phyloP scores from a whole-genome alignment of 1,140 invertebrate species.

The Grapholita molesta region DNA sequence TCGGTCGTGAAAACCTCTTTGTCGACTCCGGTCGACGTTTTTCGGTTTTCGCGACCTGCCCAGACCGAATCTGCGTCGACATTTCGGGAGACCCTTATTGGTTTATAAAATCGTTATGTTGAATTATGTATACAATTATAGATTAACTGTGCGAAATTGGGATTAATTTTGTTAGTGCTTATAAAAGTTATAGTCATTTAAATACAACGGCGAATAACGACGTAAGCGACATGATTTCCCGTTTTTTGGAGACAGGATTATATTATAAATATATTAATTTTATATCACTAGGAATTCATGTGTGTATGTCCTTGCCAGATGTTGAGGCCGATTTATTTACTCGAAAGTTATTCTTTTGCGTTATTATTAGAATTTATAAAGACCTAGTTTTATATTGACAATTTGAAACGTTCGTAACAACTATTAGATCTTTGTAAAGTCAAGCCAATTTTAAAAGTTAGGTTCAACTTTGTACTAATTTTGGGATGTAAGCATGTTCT shows the following conservation, averaged over 20 bases:
- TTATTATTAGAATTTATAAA: not conserved
- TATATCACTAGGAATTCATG: not conserved
- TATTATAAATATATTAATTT: not conserved
- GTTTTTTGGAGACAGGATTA: not conserved
- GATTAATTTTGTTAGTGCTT: not conserved
- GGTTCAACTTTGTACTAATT: not conserved
- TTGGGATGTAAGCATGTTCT: not conserved
- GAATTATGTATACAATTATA: slow-evolving; percentile 11
- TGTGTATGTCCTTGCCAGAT: slow-evolving; percentile 34
- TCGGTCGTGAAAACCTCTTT: too few relatives aligned
- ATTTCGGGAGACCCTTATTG: too few relatives aligned
- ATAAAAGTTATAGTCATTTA: not conserved
- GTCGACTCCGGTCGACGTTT: too few relatives aligned
- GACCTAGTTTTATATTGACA: not conserved
- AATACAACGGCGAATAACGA: not conserved
- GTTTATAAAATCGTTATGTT: slow-evolving; percentile 10
- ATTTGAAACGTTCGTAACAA: not conserved
- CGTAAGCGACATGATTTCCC: not conserved
- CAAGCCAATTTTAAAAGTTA: not conserved
- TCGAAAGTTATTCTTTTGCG: slow-evolving; percentile 7
- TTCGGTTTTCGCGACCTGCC: too few relatives aligned
- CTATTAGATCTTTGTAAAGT: not conserved
- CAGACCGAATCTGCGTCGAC: too few relatives aligned
- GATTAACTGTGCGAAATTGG: not conserved
- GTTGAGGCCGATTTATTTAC: slow-evolving; percentile 37